phyloP scores from a whole-genome alignment of 2,113 vertebrate genomes.

The Sclerurus mexicanus region DNA sequence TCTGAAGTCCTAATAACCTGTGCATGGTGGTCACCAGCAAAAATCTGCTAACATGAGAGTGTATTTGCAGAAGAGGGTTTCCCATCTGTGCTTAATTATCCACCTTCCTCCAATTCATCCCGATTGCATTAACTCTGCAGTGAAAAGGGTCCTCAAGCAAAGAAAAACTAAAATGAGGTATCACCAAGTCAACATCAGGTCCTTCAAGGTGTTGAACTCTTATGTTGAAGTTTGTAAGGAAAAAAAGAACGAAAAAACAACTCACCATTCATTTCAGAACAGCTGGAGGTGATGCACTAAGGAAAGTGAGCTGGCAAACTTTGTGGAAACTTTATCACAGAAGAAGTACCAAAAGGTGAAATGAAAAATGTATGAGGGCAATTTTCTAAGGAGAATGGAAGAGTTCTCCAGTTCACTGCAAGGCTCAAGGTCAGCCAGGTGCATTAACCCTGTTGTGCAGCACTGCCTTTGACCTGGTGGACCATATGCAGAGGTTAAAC shows the following conservation, averaged over 20 bases:
- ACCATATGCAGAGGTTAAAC: background rate
- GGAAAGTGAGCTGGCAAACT: slow-evolving; percentile 60
- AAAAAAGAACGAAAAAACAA: background rate
- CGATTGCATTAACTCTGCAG: background rate
- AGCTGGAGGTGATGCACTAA: background rate
- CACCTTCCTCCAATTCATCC: background rate
- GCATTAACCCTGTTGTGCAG: background rate
- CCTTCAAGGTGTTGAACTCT: background rate
- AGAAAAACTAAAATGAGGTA: background rate
- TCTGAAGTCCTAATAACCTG: background rate
- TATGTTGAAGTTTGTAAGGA: background rate
- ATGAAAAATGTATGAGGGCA: slow-evolving; percentile 74
- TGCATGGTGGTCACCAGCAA: background rate
- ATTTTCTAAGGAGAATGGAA: background rate
- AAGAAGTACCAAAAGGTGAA: slow-evolving; percentile 40
- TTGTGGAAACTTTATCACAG: slow-evolving; percentile 67
- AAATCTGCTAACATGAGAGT: background rate
- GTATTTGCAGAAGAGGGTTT: no score
- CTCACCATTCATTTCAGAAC: background rate
- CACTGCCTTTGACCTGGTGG: background rate
- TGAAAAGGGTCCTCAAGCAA: background rate
- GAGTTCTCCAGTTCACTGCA: background rate
- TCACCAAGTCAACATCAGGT: background rate
- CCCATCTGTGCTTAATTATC: background rate
- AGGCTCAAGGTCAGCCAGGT: background rate